A percentile compares a stretch with the other conserved stretches of the same genome.
phyloP scores from a whole-genome alignment of 2,113 vertebrate genomes.

The Perognathus longimembris region DNA sequence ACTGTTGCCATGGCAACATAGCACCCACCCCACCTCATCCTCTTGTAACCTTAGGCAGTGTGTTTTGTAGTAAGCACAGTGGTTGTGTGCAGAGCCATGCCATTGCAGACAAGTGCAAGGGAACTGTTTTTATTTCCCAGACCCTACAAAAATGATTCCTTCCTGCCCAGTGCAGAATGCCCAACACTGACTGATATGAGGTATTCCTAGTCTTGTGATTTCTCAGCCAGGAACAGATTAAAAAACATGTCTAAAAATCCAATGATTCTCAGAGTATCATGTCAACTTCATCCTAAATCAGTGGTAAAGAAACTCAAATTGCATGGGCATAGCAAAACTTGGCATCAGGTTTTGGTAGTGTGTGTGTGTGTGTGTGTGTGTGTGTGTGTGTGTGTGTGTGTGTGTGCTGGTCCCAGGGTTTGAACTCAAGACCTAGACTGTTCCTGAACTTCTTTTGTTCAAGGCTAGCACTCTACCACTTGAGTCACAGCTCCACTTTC shows the following conservation, averaged over 20 bases:
- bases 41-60: not conserved
- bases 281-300: not conserved
- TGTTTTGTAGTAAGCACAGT: not conserved
- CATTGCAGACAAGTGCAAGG: not conserved
- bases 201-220: not conserved
- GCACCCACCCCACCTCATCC: not conserved
- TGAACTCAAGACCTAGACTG: no score
- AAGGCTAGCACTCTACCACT: no score
- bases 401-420: no score
- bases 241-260: not conserved
- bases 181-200: not conserved
- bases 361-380: no score
- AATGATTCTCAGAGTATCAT: not conserved
- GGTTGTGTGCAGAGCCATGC: not conserved
- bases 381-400: no score
- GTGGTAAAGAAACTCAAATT: constrained; percentile 33
- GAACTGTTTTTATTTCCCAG: not conserved
- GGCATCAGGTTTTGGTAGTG: not conserved
- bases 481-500: no score
- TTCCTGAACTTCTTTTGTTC: no score
- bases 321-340: not conserved
- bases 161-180: not conserved
- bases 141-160: not conserved
- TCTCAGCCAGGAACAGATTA: not conserved
- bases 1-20: constrained; percentile 1